phyloP scores from a whole-genome alignment of 2,888 invertebrate species.

The Thera obeliscata region DNA sequence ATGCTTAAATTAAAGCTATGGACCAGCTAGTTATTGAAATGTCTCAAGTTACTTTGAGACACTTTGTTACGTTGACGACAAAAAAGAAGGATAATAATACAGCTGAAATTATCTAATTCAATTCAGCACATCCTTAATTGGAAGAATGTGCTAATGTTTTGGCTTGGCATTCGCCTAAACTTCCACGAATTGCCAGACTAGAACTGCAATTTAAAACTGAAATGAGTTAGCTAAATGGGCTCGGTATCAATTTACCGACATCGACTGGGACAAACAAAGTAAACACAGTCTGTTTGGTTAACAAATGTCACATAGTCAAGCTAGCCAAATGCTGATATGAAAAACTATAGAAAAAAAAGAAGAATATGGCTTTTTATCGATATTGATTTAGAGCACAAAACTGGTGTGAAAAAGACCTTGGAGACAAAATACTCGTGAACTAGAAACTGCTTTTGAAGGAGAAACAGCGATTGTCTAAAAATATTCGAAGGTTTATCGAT shows the following conservation, averaged over 20 bases:
- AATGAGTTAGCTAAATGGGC: constrained; percentile 29
- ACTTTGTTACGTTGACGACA: no score
- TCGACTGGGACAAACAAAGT: not conserved
- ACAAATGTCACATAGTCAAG: not conserved
- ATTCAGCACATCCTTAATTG: constrained; percentile 5
- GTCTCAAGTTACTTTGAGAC: no score
- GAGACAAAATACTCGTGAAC: no score
- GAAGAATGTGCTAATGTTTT: constrained; percentile 27
- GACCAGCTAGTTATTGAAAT: no score
- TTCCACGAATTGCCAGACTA: constrained; percentile 33
- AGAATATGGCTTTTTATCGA: no score
- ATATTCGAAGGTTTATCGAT: constrained; percentile 11
- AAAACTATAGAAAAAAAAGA: no score
- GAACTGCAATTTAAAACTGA: constrained; percentile 20
- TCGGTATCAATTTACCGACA: constrained; percentile 20
- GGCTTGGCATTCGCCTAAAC: constrained; percentile 14
- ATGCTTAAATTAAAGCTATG: no score
- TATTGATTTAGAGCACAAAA: no score
- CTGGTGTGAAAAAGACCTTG: no score
- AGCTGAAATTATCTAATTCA: not conserved
- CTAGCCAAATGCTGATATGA: no score
- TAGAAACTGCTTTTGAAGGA: not conserved
- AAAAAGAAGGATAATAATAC: no score
- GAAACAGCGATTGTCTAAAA: not conserved
- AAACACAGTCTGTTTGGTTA: not conserved